Evolutionary conservation across 2,888 invertebrate species (phyloP).

Genomic region (Cyclophora albipunctata): DNA sequence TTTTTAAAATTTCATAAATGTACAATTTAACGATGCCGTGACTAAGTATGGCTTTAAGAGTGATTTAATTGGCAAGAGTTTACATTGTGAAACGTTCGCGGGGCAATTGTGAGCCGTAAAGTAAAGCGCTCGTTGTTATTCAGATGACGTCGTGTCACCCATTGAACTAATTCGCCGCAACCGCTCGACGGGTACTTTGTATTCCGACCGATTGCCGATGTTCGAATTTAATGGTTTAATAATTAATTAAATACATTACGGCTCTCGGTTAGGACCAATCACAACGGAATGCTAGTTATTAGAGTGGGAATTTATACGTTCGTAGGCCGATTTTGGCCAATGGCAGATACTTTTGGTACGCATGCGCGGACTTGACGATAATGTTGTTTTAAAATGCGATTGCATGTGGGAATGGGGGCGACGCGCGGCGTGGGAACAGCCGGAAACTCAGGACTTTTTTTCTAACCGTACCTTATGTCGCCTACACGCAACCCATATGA

Average conservation of each 20-base stretch:
- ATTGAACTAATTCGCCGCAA: constrained; percentile 21
- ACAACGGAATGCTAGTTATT: constrained; percentile 45
- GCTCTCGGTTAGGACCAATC: constrained; percentile 42
- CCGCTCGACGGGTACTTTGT: constrained; percentile 21
- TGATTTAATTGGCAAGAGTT: constrained; percentile 10
- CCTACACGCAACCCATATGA: constrained; percentile 25
- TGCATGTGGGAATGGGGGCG: constrained; percentile 63
- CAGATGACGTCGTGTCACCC: constrained; percentile 22
- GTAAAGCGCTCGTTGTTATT: constrained; percentile 19
- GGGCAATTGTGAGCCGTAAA: neutral
- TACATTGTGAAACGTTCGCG: constrained; percentile 9
- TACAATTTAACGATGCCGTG: constrained; percentile 9
- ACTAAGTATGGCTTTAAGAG: constrained; percentile 10
- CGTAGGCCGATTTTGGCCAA: constrained; percentile 43
- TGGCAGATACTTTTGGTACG: constrained; percentile 48
- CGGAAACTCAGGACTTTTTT: constrained; percentile 54
- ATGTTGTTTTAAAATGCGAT: constrained; percentile 47
- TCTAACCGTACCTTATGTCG: constrained; percentile 17
- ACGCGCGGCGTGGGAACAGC: constrained; percentile 53
- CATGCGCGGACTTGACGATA: constrained; percentile 50
- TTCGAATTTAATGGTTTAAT: constrained; percentile 28
- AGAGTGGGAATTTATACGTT: constrained; percentile 38
- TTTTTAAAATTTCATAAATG: constrained; percentile 6
- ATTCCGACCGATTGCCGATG: constrained; percentile 31
- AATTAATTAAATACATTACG: constrained; percentile 43